Evolutionary conservation across 2,113 vertebrate species (phyloP).

Genomic region (Cisticola juncidis): DNA sequence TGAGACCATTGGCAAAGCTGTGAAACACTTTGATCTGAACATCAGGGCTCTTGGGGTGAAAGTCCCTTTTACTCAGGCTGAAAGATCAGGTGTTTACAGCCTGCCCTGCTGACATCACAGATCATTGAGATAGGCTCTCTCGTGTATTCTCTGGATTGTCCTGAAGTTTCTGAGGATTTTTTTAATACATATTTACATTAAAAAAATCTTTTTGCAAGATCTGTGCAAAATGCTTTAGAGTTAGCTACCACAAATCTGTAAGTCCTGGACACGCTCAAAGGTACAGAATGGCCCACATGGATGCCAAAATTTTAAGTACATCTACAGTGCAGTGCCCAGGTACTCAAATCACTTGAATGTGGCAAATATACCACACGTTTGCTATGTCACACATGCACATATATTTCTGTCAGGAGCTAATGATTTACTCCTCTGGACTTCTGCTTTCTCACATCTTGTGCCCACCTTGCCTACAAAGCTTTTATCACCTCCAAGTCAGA

Average conservation of each 20-base stretch:
- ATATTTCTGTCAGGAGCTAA: not conserved
- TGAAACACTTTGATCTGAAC: constrained; percentile 10
- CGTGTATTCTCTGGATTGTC: not conserved
- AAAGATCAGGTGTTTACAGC: not conserved
- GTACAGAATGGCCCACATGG: not conserved
- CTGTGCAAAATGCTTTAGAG: not conserved
- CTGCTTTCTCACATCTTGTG: not conserved
- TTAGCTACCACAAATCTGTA: accelerated
- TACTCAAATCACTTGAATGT: not conserved
- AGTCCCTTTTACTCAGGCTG: not conserved
- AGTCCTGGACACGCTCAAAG: not conserved
- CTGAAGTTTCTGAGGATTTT: not conserved
- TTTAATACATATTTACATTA: not conserved
- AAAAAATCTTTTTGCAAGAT: not conserved
- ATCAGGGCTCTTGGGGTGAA: not conserved
- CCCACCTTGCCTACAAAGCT: not conserved
- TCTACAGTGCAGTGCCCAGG: not conserved
- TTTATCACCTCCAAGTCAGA: not conserved
- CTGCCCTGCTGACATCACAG: not conserved
- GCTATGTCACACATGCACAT: not conserved
- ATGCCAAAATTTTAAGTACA: accelerated
- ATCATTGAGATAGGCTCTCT: not conserved
- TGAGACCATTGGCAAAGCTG: not conserved
- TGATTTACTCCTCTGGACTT: not conserved
- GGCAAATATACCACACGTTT: not conserved